Evolutionary conservation across 2,113 vertebrate species (phyloP), one percentile per base, ranked within the genome.

Genomic region (Pardalotus punctatus): DNA sequence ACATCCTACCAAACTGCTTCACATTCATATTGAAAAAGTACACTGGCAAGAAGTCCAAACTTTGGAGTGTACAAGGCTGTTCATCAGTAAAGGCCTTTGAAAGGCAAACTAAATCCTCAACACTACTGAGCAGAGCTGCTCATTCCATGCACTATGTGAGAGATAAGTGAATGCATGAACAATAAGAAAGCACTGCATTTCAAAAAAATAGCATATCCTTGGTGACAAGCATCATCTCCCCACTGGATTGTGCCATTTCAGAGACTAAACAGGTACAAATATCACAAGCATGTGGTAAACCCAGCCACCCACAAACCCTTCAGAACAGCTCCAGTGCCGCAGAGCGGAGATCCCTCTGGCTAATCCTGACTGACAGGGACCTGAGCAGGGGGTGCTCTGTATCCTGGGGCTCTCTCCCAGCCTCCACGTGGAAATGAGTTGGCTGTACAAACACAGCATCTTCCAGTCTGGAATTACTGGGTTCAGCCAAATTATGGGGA

Each of bases 101-200:
- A 74, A 86, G 57, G 33, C 25, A 70, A 58, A 36, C 19, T 7
- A 6, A n/a, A n/a, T 6, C 35, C 56, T 38, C 20, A 13, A 0
- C 11, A 22, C 12, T 7, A 5, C 31, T 13, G 31, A 12, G 5
- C 42, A 66, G 47, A 73, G 56, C 50, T 64, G 83, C 86, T 43
- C 36, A 2, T 33, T 18, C 35, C 69, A 16, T 2, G 3, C 54
- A 16, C 36, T 3, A 1, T 0, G 5, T 3, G 31, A 28, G 15
- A 76, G 14, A 45, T 14, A 6, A 51, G 35, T 18, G 5, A 76
- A 31, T 1, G 47, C 47, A n/a, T 17, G 12, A 48, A 47, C 57
- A 50, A 43, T 14, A 71, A n/a, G 27, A 60, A 43, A 72, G 14
- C 36, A 33, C 21, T 23, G 4, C 1, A n/a, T n/a, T 45, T n/a